These are phyloP conservation scores for Zaprionus davidi DNA, from an alignment of 1,140 invertebrate species.

Conservation along the genomic window DNA sequence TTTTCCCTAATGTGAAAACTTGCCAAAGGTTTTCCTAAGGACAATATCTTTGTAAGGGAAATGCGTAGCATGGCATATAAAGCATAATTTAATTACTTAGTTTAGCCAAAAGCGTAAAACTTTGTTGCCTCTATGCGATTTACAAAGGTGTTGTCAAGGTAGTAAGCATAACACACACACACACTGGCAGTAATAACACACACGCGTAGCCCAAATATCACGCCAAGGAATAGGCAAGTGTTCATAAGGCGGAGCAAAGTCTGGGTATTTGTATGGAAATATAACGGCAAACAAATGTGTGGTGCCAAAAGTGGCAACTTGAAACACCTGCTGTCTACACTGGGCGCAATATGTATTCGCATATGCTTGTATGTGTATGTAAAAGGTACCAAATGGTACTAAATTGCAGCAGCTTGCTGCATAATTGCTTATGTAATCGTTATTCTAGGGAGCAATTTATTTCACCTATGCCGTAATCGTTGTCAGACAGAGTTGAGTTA, in stretches of 20 bases:
- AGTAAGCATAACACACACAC: slow-evolving; percentile 21
- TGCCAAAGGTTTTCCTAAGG: slow-evolving; percentile 12
- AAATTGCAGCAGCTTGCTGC: slow-evolving; percentile 4
- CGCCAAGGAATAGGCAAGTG: slow-evolving; percentile 19
- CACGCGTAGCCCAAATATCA: neutral
- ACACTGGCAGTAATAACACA: slow-evolving; percentile 7
- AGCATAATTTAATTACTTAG: slow-evolving; percentile 47
- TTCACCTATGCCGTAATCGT: neutral
- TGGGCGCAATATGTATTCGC: neutral
- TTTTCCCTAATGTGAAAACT: slow-evolving; percentile 22
- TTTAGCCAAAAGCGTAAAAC: slow-evolving; percentile 18
- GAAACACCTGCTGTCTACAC: slow-evolving; percentile 32
- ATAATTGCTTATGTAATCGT: slow-evolving; percentile 14
- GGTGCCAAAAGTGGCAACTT: slow-evolving; percentile 33
- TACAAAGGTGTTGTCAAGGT: slow-evolving; percentile 33
- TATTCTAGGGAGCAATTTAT: neutral
- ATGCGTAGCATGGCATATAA: neutral
- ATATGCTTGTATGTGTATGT: neutral
- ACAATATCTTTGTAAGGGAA: neutral
- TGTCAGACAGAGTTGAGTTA: neutral
- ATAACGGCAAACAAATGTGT: slow-evolving; percentile 7
- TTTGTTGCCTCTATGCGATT: slow-evolving; percentile 12
- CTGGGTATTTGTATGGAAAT: neutral
- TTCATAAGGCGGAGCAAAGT: neutral
- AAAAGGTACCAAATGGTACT: neutral